Percentiles rank a stretch among this genome's conserved stretches.
phyloP scores from a whole-genome alignment of 1,140 invertebrate genomes.

The Eriosoma lanigerum region DNA sequence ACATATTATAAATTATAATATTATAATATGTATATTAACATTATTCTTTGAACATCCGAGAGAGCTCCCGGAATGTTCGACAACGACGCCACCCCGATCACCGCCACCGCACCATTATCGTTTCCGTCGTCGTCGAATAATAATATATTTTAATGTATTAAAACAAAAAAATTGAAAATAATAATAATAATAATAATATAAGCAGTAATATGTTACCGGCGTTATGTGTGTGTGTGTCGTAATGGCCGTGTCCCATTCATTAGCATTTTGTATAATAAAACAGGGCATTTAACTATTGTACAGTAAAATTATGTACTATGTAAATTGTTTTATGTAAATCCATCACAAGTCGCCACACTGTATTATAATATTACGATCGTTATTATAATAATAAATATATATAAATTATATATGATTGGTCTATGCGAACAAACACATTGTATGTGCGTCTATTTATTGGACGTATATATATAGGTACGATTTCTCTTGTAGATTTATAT shows the following conservation, averaged over 20 bases:
- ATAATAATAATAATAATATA: constrained; percentile 33
- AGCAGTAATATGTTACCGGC: background rate
- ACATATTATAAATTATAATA: background rate
- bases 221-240: constrained; percentile 9
- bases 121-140: background rate
- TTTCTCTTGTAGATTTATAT: constrained; percentile 24
- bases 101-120: too few species aligned
- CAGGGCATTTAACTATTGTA: constrained; percentile 52
- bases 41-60: background rate
- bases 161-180: background rate
- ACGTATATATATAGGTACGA: constrained; percentile 15
- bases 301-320: constrained; percentile 50
- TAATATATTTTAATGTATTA: constrained; percentile 16
- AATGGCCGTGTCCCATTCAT: constrained; percentile 29
- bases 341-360: constrained; percentile 28
- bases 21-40: too few species aligned
- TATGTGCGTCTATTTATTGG: background rate
- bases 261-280: constrained; percentile 51
- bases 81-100: background rate
- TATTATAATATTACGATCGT: constrained; percentile 22
- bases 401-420: background rate
- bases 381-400: constrained; percentile 22
- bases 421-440: constrained; percentile 29
- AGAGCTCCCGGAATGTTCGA: background rate
- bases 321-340: constrained; percentile 52